phyloP scores from a whole-genome alignment of 2,113 vertebrate genomes.

The Corythornis madagascariensis region DNA sequence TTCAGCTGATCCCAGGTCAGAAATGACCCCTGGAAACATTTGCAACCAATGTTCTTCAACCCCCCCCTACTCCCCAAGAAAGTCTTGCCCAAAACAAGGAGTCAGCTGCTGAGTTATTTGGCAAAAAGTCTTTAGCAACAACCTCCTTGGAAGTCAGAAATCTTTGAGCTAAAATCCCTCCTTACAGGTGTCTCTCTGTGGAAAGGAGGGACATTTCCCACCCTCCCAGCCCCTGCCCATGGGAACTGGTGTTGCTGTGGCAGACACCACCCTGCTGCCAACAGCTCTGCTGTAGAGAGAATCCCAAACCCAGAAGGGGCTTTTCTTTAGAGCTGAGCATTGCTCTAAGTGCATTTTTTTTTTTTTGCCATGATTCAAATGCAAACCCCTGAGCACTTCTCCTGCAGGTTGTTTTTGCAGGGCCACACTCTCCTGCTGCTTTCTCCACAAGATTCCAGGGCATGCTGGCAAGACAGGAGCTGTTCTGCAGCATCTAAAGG shows the following conservation, averaged over 20 bases:
- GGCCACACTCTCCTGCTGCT: not conserved
- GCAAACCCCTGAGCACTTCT: not conserved
- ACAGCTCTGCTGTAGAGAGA: not conserved
- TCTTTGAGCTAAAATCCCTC: not conserved
- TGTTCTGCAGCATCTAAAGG: not conserved
- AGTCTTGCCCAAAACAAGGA: not conserved
- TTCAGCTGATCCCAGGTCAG: not conserved
- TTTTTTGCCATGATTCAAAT: slow-evolving; percentile 6
- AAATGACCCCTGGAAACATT: not conserved
- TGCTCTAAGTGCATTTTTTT: not conserved
- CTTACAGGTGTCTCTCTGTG: not conserved
- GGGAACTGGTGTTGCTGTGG: not conserved
- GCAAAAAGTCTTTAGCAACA: not conserved
- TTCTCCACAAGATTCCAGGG: not conserved
- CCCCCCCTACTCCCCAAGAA: not conserved
- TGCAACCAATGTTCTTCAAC: not conserved
- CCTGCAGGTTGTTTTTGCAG: slow-evolving; percentile 8
- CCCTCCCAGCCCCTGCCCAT: not conserved
- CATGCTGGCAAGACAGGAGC: not conserved
- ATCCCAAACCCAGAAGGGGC: not conserved
- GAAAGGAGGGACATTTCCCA: not conserved
- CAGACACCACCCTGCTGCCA: not conserved
- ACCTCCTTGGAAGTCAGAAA: not conserved
- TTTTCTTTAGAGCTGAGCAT: not conserved
- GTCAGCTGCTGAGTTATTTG: not conserved